A percentile compares a stretch with the other conserved stretches of the same genome.
Evolutionary conservation across 2,113 vertebrate species (phyloP).

Genomic region (sheep (Ovis aries)): DNA sequence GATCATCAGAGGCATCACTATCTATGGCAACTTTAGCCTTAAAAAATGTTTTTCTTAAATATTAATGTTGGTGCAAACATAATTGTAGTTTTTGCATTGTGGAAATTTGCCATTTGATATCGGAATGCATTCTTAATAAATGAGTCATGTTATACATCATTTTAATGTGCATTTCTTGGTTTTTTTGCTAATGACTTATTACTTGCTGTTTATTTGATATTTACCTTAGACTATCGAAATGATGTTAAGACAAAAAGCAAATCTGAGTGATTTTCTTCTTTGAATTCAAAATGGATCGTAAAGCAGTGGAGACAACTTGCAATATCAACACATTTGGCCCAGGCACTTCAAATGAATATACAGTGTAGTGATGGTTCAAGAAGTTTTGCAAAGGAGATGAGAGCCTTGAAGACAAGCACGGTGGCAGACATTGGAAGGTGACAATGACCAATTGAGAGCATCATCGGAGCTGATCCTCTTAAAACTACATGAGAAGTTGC

Average conservation of each 20-base stretch:
- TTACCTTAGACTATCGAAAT: not conserved
- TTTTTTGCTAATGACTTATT: not conserved
- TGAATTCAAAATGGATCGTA: not conserved
- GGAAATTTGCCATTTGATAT: not conserved
- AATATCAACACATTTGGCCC: not conserved
- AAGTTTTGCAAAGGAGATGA: not conserved
- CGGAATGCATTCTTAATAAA: not conserved
- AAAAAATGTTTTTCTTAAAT: not conserved
- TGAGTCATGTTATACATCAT: not conserved
- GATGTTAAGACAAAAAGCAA: not conserved
- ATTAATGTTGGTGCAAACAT: not conserved
- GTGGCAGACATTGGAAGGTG: not conserved
- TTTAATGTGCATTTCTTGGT: not conserved
- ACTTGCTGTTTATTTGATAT: not conserved
- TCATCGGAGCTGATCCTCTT: not conserved
- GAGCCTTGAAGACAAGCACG: not conserved
- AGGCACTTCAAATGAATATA: not conserved
- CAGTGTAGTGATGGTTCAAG: not conserved
- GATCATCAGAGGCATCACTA: not conserved
- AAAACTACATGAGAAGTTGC: not conserved
- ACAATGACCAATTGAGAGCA: not conserved
- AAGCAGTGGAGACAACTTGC: not conserved
- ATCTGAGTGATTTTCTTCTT: not conserved
- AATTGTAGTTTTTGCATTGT: not conserved
- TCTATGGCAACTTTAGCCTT: not conserved